phyloP scores from a whole-genome alignment of 2,888 invertebrate genomes.

The Merodon equestris region DNA sequence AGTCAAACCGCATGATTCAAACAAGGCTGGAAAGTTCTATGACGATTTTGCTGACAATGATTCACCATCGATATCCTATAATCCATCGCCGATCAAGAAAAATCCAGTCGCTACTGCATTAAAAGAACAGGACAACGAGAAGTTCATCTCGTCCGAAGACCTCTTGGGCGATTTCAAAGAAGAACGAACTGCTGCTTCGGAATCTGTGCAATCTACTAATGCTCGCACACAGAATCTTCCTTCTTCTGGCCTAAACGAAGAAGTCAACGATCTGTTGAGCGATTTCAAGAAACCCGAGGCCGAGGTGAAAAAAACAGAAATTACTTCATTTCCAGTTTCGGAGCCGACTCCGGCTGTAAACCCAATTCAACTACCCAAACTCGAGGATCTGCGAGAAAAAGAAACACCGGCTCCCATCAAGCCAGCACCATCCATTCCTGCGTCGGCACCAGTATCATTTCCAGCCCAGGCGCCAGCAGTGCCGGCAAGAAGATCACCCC shows the following conservation, averaged over 20 bases:
- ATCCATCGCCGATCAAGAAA: conserved; percentile 77
- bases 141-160: conserved; percentile 79
- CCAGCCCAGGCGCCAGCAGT: conserved; percentile 44
- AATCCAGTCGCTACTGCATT: conserved; percentile 74
- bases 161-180: conserved; percentile 77
- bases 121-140: conserved; percentile 78
- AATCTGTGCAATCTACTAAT: conserved; percentile 66
- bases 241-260: conserved; percentile 44
- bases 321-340: conserved; percentile 57
- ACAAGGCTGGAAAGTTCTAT: conserved; percentile 68
- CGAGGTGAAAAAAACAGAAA: conserved; percentile 42
- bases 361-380: conserved; percentile 26
- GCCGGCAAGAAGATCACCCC: conserved; percentile 56
- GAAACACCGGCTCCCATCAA: conserved; percentile 47
- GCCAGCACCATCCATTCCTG: conserved; percentile 5
- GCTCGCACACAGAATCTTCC: conserved; percentile 42
- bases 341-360: conserved; percentile 15
- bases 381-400: conserved; percentile 51
- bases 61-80: conserved; percentile 76
- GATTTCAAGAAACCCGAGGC: conserved; percentile 27
- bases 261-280: conserved; percentile 50
- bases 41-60: conserved; percentile 76
- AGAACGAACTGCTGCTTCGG: conserved; percentile 73
- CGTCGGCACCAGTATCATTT: conserved; percentile 33
- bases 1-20: conserved; percentile 55